Evolutionary conservation across 2,888 invertebrate species (phyloP), one percentile per base, ranked within the genome.

Genomic region (Coecobrya sp.): DNA sequence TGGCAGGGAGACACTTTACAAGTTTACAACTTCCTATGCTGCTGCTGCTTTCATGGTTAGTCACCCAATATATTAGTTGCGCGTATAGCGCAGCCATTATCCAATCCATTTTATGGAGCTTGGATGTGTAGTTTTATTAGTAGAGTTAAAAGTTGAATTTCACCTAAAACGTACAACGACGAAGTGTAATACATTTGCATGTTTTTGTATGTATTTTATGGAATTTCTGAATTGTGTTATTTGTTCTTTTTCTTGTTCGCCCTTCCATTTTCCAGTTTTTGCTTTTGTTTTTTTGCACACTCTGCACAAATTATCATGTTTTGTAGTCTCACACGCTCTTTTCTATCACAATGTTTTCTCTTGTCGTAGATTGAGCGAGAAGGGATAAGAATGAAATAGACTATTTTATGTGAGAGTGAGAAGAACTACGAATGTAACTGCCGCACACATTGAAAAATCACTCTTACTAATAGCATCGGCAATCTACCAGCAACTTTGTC

Each of bases 401-500:
- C 73, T 73, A 13, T 27, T 68, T 68, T 13, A 30, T 68, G 42
- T 22, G 19, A 27, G 25, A 52, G 52, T 8, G 16, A 79, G 52
- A 25, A 49, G 42, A 16, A 59, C 42, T 82, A 62, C 62, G 22
- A 82, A 59, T 82, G 59, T 82, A 62, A 82, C 82, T 82, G 62
- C 59, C 36, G 30, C 55, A 81, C 79, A 49, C 88, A 89, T 90
- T 90, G 91, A 89, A 86, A 89, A 89, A 89, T 92, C 92, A 92
- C 89, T 92, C 62, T 88, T 89, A 49, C 86, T 92, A 89, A 89
- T 92, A 70, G 86, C 86, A 85, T 89, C 89, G 81, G 86, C 92
- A 92, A 85, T 89, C 84, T 92, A 88, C 87, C 59, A 89, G 89
- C 52, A 92, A 92, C 92, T 92, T 89, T 92, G 92, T 92, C 92